Evolutionary conservation across 1,140 invertebrate genomes (phyloP).

Genomic region (Aphelinus atriplicis): DNA sequence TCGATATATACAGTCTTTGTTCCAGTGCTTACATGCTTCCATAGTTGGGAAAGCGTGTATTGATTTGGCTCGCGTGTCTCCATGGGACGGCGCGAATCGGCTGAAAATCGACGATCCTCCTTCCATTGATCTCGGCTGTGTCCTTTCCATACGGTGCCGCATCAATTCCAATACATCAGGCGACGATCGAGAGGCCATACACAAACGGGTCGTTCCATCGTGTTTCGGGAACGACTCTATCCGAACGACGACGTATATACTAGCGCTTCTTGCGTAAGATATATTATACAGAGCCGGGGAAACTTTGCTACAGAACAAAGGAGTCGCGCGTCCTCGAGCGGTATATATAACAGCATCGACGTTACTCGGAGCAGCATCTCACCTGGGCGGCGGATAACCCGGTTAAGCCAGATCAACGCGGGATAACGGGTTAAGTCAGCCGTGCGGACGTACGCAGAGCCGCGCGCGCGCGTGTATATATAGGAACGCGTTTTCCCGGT

Average conservation of each 20-base stretch:
- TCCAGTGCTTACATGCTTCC: no score
- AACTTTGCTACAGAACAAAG: conserved; percentile 27
- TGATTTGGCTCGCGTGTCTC: no score
- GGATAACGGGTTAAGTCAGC: conserved; percentile 1
- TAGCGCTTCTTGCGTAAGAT: conserved; percentile 8
- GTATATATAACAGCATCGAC: neutral
- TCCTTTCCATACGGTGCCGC: no score
- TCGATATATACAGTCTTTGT: no score
- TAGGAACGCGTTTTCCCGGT: neutral
- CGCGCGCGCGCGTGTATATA: no score
- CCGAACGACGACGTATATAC: neutral
- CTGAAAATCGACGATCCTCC: no score
- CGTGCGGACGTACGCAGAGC: no score
- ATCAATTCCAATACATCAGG: no score
- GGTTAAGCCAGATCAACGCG: conserved; percentile 20
- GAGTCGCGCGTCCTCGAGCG: conserved; percentile 15
- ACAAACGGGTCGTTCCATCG: conserved; percentile 30
- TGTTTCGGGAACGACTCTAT: conserved; percentile 25
- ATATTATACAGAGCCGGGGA: neutral
- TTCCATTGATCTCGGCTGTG: no score
- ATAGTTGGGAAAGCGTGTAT: no score
- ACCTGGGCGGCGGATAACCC: neutral
- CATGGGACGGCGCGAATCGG: no score
- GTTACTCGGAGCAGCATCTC: no score
- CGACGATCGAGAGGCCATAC: neutral